Evolutionary conservation across 2,113 vertebrate species (phyloP).

Genomic region (Ctenomys sociabilis): DNA sequence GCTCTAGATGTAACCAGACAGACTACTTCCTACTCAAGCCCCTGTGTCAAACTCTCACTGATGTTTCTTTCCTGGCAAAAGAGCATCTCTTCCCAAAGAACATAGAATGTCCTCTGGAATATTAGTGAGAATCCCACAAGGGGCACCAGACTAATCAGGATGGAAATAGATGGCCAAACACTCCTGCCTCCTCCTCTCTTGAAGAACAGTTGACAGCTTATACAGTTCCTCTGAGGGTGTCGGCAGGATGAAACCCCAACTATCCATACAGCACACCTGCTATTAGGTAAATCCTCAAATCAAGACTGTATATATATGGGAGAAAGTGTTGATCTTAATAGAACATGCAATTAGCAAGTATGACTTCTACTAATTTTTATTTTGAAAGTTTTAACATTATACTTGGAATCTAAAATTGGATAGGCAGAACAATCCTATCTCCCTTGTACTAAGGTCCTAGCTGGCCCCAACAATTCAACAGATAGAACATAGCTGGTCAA

Average conservation of each 20-base stretch:
- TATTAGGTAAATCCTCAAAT: background rate
- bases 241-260: background rate
- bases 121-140: background rate
- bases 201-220: background rate
- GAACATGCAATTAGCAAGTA: background rate
- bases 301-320: background rate
- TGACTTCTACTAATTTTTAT: background rate
- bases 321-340: background rate
- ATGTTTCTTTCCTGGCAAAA: background rate
- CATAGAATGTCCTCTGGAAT: background rate
- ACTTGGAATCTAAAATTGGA: background rate
- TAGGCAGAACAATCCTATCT: background rate
- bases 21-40: background rate
- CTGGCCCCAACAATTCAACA: background rate
- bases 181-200: background rate
- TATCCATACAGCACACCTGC: background rate
- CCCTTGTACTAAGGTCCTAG: background rate
- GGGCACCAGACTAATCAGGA: background rate
- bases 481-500: background rate
- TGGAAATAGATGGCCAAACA: background rate
- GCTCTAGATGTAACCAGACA: background rate
- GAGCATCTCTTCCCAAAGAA: background rate
- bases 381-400: background rate
- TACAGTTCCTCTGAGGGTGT: background rate
- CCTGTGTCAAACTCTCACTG: background rate